These are phyloP conservation scores for Onthophagus taurus DNA, from an alignment of 1,140 invertebrate genomes.

Conservation along the genomic window DNA sequence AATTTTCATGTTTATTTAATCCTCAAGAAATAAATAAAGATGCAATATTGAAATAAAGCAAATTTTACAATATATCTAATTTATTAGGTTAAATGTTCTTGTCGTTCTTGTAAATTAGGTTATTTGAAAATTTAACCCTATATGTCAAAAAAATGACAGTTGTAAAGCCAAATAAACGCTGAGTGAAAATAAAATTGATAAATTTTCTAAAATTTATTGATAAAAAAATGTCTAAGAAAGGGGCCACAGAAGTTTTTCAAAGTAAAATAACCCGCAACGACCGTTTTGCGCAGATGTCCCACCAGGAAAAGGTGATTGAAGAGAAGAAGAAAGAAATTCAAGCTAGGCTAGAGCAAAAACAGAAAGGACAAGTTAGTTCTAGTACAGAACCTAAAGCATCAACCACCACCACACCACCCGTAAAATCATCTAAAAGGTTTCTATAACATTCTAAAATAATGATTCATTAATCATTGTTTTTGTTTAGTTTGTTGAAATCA, in stretches of 20 bases:
- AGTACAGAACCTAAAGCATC: conserved; percentile 33
- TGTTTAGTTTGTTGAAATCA: conserved; percentile 9
- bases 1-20: too few relatives aligned
- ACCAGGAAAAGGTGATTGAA: conserved; percentile 71
- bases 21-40: too few relatives aligned
- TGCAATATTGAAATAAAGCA: too few relatives aligned
- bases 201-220: not conserved
- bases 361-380: conserved; percentile 44
- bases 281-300: conserved; percentile 65
- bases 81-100: too few relatives aligned
- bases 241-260: conserved; percentile 40
- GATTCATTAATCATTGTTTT: conserved; percentile 9
- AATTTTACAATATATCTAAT: too few relatives aligned
- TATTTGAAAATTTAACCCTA: too few relatives aligned
- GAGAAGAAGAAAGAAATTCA: conserved; percentile 68
- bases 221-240: conserved; percentile 32
- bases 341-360: conserved; percentile 51
- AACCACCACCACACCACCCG: conserved; percentile 10
- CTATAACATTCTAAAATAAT: not conserved
- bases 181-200: not conserved
- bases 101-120: too few relatives aligned
- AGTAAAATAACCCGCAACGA: conserved; percentile 50
- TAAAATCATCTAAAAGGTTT: conserved; percentile 13
- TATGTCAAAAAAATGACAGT: too few relatives aligned
- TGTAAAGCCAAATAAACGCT: too few relatives aligned